A percentile compares a stretch with the other conserved stretches of the same genome.
Evolutionary conservation across 2,113 vertebrate genomes (phyloP).

Genomic region (Pomatorhinus ruficollis): DNA sequence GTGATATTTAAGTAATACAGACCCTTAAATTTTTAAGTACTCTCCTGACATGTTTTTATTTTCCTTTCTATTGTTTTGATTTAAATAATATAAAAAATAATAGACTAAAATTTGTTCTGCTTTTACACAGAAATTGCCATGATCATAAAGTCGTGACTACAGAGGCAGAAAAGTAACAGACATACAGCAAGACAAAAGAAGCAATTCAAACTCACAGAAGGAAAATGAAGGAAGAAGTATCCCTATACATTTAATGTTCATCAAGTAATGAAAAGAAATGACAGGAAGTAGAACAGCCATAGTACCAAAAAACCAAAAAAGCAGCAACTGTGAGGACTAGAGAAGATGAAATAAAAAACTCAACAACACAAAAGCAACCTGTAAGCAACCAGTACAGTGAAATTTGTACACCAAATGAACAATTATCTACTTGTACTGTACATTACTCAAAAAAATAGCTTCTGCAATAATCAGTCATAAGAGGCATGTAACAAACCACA

Average conservation of each 20-base stretch:
- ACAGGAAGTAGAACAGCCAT: background rate
- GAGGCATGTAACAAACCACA: background rate
- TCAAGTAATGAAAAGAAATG: background rate
- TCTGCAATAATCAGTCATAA: background rate
- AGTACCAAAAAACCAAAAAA: background rate
- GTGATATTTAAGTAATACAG: background rate
- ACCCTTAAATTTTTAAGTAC: background rate
- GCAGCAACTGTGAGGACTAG: rapidly evolving
- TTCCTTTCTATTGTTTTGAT: background rate
- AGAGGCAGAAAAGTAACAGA: background rate
- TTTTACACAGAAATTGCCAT: background rate
- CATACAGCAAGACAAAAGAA: background rate
- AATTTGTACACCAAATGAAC: background rate
- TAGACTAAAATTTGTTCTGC: background rate
- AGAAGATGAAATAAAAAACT: background rate
- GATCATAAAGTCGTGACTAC: background rate
- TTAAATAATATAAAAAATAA: background rate
- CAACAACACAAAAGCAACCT: background rate
- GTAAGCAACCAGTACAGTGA: background rate
- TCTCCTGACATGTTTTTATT: background rate
- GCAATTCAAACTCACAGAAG: background rate
- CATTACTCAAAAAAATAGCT: background rate
- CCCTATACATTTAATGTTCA: background rate
- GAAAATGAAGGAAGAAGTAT: background rate
- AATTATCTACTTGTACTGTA: background rate